These are phyloP conservation scores for Melanargia galathea DNA, from an alignment of 2,888 invertebrate genomes.

Conservation along the genomic window DNA sequence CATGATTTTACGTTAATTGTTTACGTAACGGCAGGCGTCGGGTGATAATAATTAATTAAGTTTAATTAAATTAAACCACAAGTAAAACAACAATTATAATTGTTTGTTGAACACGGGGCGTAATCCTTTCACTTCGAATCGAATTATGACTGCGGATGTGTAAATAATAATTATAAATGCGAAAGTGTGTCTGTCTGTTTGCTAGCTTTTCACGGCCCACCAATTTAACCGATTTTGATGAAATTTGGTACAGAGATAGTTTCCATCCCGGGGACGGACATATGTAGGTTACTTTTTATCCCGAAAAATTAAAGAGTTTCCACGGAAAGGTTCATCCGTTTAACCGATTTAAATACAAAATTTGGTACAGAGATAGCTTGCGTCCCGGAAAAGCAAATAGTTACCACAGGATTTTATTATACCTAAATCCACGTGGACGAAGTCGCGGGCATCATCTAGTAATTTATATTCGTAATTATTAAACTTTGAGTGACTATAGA, in stretches of 20 bases:
- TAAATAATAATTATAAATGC: slow-evolving; percentile 36
- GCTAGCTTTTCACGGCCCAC: too few species aligned
- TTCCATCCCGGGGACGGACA: slow-evolving; percentile 7
- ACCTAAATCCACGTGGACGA: too few species aligned
- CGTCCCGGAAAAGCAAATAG: too few species aligned
- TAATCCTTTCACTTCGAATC: slow-evolving; percentile 40
- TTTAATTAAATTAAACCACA: slow-evolving; percentile 27
- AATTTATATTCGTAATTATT: slow-evolving; percentile 18
- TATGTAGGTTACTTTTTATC: slow-evolving; percentile 11
- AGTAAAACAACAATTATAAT: slow-evolving; percentile 15
- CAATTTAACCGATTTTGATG: too few species aligned
- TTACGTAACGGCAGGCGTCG: slow-evolving; percentile 27
- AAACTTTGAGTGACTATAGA: slow-evolving; percentile 5
- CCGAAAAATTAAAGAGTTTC: too few species aligned
- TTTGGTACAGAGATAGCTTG: too few species aligned
- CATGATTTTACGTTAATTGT: slow-evolving; percentile 21
- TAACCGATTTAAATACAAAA: too few species aligned
- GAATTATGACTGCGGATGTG: slow-evolving; percentile 29
- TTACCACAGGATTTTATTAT: too few species aligned
- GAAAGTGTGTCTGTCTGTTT: too few species aligned
- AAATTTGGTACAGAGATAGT: too few species aligned
- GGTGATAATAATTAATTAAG: slow-evolving; percentile 26
- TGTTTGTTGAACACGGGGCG: slow-evolving; percentile 34
- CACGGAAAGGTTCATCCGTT: too few species aligned
- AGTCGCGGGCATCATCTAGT: too few species aligned